A percentile compares a stretch with the other conserved stretches of the same genome.
Evolutionary conservation across 2,113 vertebrate species (phyloP).

Genomic region (Lasiurus cinereus): DNA sequence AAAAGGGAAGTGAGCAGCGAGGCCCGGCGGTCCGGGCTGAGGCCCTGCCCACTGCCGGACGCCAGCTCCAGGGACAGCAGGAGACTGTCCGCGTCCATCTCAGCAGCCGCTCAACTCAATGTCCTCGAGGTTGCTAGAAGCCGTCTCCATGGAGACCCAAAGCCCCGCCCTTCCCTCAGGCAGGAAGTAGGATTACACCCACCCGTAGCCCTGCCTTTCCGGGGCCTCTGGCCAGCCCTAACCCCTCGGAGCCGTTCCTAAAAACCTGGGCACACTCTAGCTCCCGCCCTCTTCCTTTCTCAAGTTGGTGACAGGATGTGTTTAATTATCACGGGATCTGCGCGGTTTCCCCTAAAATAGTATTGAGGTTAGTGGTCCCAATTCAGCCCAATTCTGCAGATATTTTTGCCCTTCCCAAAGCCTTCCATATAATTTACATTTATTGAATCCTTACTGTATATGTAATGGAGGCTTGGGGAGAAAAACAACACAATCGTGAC

Average conservation of each 20-base stretch:
- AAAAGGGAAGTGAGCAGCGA: constrained; percentile 90
- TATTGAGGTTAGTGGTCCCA: background rate
- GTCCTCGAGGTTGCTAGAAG: background rate
- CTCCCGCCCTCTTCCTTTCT: no score
- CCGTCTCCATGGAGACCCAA: constrained; percentile 51
- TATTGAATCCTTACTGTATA: background rate
- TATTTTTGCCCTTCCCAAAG: background rate
- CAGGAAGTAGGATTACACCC: background rate
- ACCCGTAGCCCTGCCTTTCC: background rate
- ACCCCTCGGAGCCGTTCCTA: background rate
- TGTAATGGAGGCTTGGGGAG: background rate
- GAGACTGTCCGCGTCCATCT: constrained; percentile 90
- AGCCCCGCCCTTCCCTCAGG: background rate
- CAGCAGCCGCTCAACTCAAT: background rate
- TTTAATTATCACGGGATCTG: background rate
- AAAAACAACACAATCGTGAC: background rate
- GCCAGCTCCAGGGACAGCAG: constrained; percentile 89
- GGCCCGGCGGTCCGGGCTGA: constrained; percentile 91
- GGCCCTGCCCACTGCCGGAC: constrained; percentile 88
- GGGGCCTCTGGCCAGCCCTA: background rate
- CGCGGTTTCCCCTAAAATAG: background rate
- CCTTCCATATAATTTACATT: background rate
- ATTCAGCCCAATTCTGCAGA: background rate
- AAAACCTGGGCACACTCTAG: background rate
- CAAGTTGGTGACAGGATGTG: rapidly evolving